Percentiles rank a stretch among this genome's conserved stretches.
Evolutionary conservation across 2,113 vertebrate genomes (phyloP).

Genomic region (Dipodomys merriami): DNA sequence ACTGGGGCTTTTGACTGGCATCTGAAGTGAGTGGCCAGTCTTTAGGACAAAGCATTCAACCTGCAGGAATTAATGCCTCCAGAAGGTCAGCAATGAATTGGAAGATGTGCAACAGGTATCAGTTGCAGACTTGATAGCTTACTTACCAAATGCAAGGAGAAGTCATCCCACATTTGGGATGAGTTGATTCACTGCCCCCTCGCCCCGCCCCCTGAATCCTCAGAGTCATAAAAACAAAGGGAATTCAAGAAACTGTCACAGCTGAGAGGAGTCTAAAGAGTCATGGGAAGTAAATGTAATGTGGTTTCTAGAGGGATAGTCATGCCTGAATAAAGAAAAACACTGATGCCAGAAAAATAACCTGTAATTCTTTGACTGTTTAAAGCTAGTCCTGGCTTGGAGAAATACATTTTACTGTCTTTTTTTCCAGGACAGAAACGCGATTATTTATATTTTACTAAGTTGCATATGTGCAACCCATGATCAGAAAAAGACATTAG

Average conservation of each 20-base stretch:
- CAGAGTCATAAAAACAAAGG: background rate
- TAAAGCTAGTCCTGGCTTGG: background rate
- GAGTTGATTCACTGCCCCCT: background rate
- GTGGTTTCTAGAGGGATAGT: background rate
- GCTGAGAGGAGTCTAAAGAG: background rate
- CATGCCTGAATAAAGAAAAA: background rate
- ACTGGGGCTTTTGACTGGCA: background rate
- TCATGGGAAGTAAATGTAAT: background rate
- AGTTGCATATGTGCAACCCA: background rate
- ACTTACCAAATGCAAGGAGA: background rate
- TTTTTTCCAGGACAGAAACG: background rate
- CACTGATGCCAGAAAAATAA: background rate
- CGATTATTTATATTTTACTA: conserved; percentile 6
- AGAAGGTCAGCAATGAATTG: background rate
- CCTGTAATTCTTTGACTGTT: background rate
- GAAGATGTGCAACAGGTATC: background rate
- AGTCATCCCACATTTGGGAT: background rate
- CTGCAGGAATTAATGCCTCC: too few relatives aligned
- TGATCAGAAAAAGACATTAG: background rate
- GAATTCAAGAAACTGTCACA: background rate
- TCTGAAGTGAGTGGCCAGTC: background rate
- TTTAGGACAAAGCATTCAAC: background rate
- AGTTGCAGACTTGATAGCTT: background rate
- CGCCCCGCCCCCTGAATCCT: too few relatives aligned
- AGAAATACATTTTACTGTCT: background rate